phyloP scores from a whole-genome alignment of 2,888 invertebrate genomes.

The Nephrotoma guestfalica region DNA sequence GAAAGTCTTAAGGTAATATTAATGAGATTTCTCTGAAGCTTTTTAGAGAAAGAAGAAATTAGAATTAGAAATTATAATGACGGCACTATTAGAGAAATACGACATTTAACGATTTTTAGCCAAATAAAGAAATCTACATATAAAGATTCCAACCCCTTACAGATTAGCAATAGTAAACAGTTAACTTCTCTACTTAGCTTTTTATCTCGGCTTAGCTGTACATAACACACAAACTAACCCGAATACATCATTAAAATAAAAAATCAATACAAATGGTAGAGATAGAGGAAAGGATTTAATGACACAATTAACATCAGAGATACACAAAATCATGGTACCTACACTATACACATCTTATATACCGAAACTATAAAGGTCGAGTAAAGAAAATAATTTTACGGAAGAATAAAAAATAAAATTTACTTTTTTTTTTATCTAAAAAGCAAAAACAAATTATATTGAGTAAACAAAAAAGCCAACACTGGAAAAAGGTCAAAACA shows the following conservation, averaged over 20 bases:
- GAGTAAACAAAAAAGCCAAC: not conserved
- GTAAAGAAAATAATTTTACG: not conserved
- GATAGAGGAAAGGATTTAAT: not conserved
- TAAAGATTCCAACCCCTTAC: no score
- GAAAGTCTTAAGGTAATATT: not conserved
- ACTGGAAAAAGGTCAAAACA: not conserved
- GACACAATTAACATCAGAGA: not conserved
- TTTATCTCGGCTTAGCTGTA: no score
- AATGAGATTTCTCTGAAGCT: not conserved
- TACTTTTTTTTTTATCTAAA: not conserved
- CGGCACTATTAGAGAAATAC: not conserved
- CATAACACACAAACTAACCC: not conserved
- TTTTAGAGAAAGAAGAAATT: not conserved
- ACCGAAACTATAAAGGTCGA: not conserved
- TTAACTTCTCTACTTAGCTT: no score
- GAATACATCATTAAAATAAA: not conserved
- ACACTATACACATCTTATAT: no score
- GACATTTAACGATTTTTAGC: not conserved
- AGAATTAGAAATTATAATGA: not conserved
- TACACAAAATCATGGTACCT: not conserved
- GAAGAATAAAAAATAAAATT: not conserved
- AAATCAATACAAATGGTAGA: not conserved
- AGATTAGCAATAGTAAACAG: no score
- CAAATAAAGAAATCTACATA: no score
- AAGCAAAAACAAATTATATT: not conserved